A percentile compares a stretch with the other conserved stretches of the same genome.
phyloP scores from a whole-genome alignment of 2,888 invertebrate genomes.

The Drosophila austrosaltans region DNA sequence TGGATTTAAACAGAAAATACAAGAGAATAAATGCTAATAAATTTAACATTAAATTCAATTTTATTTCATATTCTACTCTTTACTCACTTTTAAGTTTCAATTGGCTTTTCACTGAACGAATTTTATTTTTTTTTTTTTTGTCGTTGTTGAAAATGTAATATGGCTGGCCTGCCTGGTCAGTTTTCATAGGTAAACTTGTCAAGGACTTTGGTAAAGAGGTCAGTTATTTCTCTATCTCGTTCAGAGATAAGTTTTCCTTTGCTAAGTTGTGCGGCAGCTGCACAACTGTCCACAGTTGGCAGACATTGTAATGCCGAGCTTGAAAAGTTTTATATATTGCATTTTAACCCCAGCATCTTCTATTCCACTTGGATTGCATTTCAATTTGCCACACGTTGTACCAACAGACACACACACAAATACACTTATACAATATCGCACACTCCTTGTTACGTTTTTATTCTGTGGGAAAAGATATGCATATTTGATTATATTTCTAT shows the following conservation, averaged over 20 bases:
- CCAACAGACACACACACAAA: slow-evolving; percentile 17
- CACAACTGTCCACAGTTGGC: background rate
- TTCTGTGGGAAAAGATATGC: background rate
- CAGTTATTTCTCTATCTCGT: background rate
- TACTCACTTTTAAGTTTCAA: slow-evolving; percentile 10
- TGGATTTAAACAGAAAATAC: background rate
- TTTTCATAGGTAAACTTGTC: slow-evolving; percentile 32
- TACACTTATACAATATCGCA: background rate
- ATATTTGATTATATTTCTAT: slow-evolving; percentile 9
- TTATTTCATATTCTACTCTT: background rate
- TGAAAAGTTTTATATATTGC: slow-evolving; percentile 9
- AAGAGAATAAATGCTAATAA: slow-evolving; percentile 4
- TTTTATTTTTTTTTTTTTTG: slow-evolving; percentile 31
- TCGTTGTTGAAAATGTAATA: slow-evolving; percentile 18
- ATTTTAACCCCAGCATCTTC: slow-evolving; percentile 13
- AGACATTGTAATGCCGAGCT: slow-evolving; percentile 28
- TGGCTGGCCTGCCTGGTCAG: slow-evolving; percentile 26
- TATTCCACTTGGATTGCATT: slow-evolving; percentile 26
- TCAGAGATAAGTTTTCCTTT: slow-evolving; percentile 32
- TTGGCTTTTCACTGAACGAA: slow-evolving; percentile 7
- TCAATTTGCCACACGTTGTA: slow-evolving; percentile 41
- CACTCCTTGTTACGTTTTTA: slow-evolving; percentile 10
- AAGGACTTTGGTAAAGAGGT: background rate
- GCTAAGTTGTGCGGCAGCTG: slow-evolving; percentile 23
- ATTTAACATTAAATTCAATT: slow-evolving; percentile 7